Evolutionary conservation across 1,140 invertebrate species (phyloP).

Genomic region (Calephelis nemesis): DNA sequence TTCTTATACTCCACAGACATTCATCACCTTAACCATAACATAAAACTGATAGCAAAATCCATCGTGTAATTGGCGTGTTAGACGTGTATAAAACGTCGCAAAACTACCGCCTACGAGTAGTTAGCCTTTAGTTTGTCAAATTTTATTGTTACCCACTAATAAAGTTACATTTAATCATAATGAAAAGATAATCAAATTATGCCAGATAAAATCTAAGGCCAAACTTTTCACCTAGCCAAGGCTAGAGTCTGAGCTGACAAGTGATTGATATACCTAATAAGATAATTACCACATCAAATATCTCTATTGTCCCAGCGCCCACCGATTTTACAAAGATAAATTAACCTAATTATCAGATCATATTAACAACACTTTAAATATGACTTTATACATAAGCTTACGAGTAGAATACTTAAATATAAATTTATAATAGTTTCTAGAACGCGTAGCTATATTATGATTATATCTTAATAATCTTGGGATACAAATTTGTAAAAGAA

Average conservation of each 20-base stretch:
- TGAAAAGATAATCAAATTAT: slow-evolving; percentile 15
- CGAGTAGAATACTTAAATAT: too few species aligned
- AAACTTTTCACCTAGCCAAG: slow-evolving; percentile 29
- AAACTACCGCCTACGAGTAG: too few species aligned
- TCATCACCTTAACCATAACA: too few species aligned
- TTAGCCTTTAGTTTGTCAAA: background rate
- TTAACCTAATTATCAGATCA: background rate
- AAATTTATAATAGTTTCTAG: too few species aligned
- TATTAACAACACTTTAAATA: slow-evolving; percentile 7
- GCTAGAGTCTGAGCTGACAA: slow-evolving; percentile 20
- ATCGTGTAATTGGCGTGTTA: too few species aligned
- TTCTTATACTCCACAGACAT: too few species aligned
- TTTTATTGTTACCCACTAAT: background rate
- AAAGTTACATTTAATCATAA: background rate
- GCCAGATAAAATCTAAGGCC: slow-evolving; percentile 8
- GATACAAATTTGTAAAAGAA: too few species aligned
- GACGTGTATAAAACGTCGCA: too few species aligned
- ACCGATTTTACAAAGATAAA: slow-evolving; percentile 11
- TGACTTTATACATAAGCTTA: background rate
- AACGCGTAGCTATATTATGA: too few species aligned
- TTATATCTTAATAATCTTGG: too few species aligned
- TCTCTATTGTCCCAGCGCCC: slow-evolving; percentile 1
- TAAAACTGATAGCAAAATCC: too few species aligned
- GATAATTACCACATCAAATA: slow-evolving; percentile 32
- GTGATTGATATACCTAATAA: slow-evolving; percentile 35